A percentile compares a stretch with the other conserved stretches of the same genome.
These are phyloP conservation scores for Seira ritae DNA, from an alignment of 2,888 invertebrate species.

Conservation along the genomic window DNA sequence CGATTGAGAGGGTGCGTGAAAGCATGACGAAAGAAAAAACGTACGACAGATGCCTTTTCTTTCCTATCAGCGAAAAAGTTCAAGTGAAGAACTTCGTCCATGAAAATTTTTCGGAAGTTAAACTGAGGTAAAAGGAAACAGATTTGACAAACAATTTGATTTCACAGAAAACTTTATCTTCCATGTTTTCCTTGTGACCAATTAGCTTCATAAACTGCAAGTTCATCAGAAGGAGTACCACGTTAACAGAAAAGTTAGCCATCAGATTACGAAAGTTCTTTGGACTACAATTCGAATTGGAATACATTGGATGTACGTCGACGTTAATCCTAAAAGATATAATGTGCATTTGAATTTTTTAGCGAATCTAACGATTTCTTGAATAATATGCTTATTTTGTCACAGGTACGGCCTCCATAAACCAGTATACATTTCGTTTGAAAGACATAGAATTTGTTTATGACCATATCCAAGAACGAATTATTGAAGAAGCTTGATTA, in stretches of 20 bases:
- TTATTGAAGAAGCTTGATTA: conserved; percentile 31
- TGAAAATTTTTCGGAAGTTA: conserved; percentile 28
- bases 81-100: conserved; percentile 37
- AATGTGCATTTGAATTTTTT: neutral
- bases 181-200: conserved; percentile 10
- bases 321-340: too few species aligned
- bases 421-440: conserved; percentile 34
- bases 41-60: conserved; percentile 32
- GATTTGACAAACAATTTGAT: too few species aligned
- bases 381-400: neutral
- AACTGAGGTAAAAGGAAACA: conserved; percentile 31
- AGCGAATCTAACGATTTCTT: neutral
- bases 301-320: conserved; percentile 35
- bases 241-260: conserved; percentile 30
- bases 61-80: conserved; percentile 29
- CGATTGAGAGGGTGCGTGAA: conserved; percentile 23
- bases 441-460: conserved; percentile 40
- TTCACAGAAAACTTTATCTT: too few species aligned
- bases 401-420: conserved; percentile 28
- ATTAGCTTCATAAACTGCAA: conserved; percentile 46
- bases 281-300: conserved; percentile 49
- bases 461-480: conserved; percentile 42
- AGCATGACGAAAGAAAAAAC: neutral
- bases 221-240: conserved; percentile 42
- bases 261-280: conserved; percentile 39